phyloP scores from a whole-genome alignment of 2,113 vertebrate species.

The Ameiurus melas region DNA sequence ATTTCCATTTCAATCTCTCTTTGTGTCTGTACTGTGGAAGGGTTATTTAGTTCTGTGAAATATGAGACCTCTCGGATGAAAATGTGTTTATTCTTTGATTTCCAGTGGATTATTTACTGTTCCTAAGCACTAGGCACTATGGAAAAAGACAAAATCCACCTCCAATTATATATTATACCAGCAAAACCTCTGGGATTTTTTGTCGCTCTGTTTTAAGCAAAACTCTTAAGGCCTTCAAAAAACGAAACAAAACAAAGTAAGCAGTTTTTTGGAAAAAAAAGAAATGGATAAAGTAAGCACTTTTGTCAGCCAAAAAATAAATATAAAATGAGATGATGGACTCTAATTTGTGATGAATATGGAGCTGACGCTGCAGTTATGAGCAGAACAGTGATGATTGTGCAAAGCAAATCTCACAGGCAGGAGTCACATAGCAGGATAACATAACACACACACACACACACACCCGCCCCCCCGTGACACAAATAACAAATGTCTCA shows the following conservation, averaged over 20 bases:
- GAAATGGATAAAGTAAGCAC: neutral
- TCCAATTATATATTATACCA: neutral
- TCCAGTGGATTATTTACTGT: neutral
- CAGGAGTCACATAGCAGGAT: constrained; percentile 31
- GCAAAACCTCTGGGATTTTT: neutral
- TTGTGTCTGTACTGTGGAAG: neutral
- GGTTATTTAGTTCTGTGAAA: neutral
- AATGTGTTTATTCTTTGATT: neutral
- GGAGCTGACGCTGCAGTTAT: neutral
- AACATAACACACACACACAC: too few species aligned
- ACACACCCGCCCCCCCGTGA: neutral
- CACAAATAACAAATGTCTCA: constrained; percentile 16
- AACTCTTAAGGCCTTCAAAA: neutral
- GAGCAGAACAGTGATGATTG: constrained; percentile 27
- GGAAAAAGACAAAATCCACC: neutral
- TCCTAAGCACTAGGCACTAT: neutral
- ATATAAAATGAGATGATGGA: neutral
- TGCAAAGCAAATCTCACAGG: constrained; percentile 14
- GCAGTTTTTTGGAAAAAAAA: neutral
- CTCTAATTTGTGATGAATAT: neutral
- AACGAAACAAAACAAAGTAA: neutral
- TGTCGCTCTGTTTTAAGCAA: neutral
- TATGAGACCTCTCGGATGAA: neutral
- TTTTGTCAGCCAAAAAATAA: neutral
- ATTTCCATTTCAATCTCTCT: neutral